A percentile compares a stretch with the other conserved stretches of the same genome.
Evolutionary conservation across 2,797 vertebrate species (phyloP).

Genomic region (Eurystomus glaucurus): DNA sequence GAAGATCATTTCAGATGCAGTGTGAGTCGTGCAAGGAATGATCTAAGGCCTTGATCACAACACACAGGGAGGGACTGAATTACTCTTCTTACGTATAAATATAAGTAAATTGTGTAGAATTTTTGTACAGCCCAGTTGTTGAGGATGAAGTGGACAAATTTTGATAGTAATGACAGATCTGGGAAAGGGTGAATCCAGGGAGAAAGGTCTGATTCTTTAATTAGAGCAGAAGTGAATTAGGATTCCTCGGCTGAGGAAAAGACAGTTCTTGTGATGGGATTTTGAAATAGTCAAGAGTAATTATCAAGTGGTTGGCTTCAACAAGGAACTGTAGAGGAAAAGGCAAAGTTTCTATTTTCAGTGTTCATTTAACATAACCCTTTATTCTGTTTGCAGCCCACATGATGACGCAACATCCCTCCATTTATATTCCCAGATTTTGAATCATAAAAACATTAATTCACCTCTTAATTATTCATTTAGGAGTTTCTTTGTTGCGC

Average conservation of each 20-base stretch:
- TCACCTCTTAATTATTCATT: conserved; percentile 78
- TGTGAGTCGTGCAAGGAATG: conserved; percentile 61
- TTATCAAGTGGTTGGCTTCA: conserved; percentile 70
- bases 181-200: conserved; percentile 11
- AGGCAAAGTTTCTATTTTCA: conserved; percentile 81
- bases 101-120: conserved; percentile 1
- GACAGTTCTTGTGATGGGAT: conserved; percentile 71
- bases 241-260: conserved; percentile 71
- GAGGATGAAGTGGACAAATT: conserved; percentile 11
- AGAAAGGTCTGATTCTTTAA: conserved; percentile 57
- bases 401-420: conserved; percentile 75
- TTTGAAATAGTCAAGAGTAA: conserved; percentile 75
- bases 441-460: conserved; percentile 75
- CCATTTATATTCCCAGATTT: conserved; percentile 77
- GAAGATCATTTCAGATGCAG: conserved; percentile 74
- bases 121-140: neutral
- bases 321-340: conserved; percentile 71
- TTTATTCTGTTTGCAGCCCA: conserved; percentile 79
- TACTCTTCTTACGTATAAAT: conserved; percentile 41
- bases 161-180: neutral
- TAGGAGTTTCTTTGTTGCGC: conserved; percentile 73
- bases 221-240: conserved; percentile 60
- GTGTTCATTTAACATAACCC: conserved; percentile 79
- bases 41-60: conserved; percentile 69
- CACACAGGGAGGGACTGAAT: conserved; percentile 41